Conservation (phyloP, 92 coral and sea anemone species). For the Hydrozoanthus gracilis region DNA sequence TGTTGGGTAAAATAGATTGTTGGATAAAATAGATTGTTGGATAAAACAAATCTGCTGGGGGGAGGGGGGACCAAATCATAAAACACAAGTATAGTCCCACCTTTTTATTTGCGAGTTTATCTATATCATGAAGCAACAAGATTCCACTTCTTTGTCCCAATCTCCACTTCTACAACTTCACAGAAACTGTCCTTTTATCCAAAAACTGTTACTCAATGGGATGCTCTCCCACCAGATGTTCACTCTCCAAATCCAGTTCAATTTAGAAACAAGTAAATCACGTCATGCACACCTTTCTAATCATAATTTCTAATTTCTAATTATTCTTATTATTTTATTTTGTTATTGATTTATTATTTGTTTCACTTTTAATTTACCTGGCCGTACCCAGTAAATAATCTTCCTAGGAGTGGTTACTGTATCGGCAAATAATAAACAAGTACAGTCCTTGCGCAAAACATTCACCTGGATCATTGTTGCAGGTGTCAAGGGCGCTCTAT, state of each 20-base stretch:
- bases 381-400: not conserved
- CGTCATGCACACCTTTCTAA: not conserved
- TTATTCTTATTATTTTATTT: not conserved
- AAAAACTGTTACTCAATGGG: not conserved
- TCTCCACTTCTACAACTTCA: constrained; percentile 18
- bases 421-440: not conserved
- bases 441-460: not conserved
- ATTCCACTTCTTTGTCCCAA: constrained; percentile 10
- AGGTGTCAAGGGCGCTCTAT: not conserved
- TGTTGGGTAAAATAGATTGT: not conserved
- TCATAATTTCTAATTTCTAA: not conserved
- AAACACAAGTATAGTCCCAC: not conserved
- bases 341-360: not conserved
- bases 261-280: not conserved
- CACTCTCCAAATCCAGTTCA: not conserved
- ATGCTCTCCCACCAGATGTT: not conserved
- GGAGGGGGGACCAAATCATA: not conserved
- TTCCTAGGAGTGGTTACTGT: not conserved
- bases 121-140: not conserved
- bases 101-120: not conserved
- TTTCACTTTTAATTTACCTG: not conserved
- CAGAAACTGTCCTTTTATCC: constrained; percentile 6
- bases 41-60: not conserved
- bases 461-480: not conserved
- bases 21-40: too few relatives aligned